Evolutionary conservation across 2,113 vertebrate species (phyloP), one percentile per base, ranked within the genome.

Genomic region (Phainopepla nitens): DNA sequence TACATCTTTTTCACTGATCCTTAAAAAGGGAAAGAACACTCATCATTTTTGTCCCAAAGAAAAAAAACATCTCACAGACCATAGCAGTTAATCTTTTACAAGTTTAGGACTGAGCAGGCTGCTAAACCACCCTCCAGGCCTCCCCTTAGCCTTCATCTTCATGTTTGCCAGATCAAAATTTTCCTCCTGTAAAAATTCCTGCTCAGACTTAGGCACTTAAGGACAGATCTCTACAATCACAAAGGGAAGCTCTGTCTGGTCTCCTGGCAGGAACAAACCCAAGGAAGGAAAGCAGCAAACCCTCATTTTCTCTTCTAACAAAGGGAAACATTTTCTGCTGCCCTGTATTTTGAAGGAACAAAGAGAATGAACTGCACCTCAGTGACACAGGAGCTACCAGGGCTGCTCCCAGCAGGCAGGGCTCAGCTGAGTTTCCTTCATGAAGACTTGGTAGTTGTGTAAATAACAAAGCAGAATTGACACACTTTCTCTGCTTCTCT

Each of bases 1-100:
- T 3, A 10, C 6, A 6, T 31, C 0, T 35, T 58, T 81, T 62
- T 75, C n/a, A 82, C 3, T 0, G 1, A 16, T 21, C 24, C 36
- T 69, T 57, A 72, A 49, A 75, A 92, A 86, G 4, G 3, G 33
- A 62, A 93, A 70, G 29, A 51, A 83, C 9, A 15, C 3, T 66
- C 25, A 68, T 66, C 12, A 16, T 31, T 77, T 44, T 39, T 44
- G 15, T 42, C 60, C 47, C 44, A 87, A 33, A 57, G 42, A 15
- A 13, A 83, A 83, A 53, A 53, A 21, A 80, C 17, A 18, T 21
- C 29, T 81, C 3, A 0, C 10, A 91, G 25, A 54, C 13, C 35
- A 49, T 0, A 57, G 58, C 5, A 42, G 21, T 27, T 36, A 64
- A 75, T 42, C 6, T 79, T 68, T 35, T 19, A 35, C 0, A 8